Conservation (phyloP, 2,888 invertebrate species). For the Sinopyrophorus schimmeli region DNA sequence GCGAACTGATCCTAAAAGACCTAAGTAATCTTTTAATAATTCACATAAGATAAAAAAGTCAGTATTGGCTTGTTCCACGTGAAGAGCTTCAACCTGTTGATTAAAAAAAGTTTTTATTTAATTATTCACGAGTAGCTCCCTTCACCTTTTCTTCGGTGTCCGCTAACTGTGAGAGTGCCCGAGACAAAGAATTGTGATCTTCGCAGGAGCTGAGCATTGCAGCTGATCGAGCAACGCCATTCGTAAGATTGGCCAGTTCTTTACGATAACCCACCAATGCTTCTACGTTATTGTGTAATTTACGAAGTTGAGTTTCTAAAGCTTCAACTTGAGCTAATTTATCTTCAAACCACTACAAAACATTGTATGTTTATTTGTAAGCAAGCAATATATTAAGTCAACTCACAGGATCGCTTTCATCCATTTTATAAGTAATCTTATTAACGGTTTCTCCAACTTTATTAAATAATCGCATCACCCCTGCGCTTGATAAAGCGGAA, state of each 20-base stretch:
- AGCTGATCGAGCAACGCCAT: constrained; percentile 82
- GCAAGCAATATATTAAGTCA: background rate
- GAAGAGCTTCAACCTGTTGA: constrained; percentile 76
- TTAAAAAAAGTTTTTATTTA: background rate
- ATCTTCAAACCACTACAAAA: constrained; percentile 95
- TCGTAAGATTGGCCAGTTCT: constrained; percentile 78
- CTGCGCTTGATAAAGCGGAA: constrained; percentile 93
- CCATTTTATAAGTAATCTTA: constrained; percentile 99
- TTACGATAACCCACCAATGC: constrained; percentile 83
- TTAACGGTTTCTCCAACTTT: constrained; percentile 97
- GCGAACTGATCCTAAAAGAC: constrained; percentile 88
- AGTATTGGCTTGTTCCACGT: constrained; percentile 90
- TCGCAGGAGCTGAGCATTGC: constrained; percentile 92
- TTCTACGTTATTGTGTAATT: constrained; percentile 85
- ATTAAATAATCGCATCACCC: constrained; percentile 91
- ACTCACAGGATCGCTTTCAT: constrained; percentile 94
- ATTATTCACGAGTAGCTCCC: background rate
- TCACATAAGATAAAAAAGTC: constrained; percentile 95
- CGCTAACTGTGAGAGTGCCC: constrained; percentile 87
- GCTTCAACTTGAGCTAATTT: constrained; percentile 89
- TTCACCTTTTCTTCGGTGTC: constrained; percentile 79
- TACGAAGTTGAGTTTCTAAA: constrained; percentile 84
- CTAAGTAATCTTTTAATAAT: constrained; percentile 91
- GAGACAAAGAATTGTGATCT: constrained; percentile 87
- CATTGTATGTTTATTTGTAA: background rate